Evolutionary conservation across 1,140 invertebrate species (phyloP), one percentile per base, ranked within the genome.

Genomic region (Hermetia illucens): DNA sequence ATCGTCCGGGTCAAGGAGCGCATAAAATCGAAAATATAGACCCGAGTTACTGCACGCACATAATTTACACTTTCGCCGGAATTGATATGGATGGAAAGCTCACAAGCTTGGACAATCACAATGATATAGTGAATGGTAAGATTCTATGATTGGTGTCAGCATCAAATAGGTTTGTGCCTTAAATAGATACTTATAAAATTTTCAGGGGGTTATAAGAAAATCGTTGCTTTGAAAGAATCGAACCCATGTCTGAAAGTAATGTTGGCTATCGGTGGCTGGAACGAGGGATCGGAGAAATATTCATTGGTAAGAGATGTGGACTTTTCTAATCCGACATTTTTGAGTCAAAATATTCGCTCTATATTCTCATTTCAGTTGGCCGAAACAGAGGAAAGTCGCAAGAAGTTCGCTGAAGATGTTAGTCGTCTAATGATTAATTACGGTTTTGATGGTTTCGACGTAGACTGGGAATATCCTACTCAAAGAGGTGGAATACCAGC

Each of bases 181-280:
- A n/a, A n/a, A n/a, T n/a, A n/a, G n/a, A n/a, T n/a, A n/a, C n/a
- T n/a, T n/a, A n/a, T n/a, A n/a, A n/a, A n/a, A n/a, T 33, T 32
- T 34, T 15, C 36, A 62, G 57, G 42, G 34, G 65, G 55, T n/a
- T 71, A 56, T 35, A 50, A 58, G 15, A 46, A 61, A 20, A 70
- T 77, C 44, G 66, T 56, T 16, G 44, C 45, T 1, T 48, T 80
- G 16, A 79, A 74, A 46, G 38, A 66, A 10, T 39, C 45, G 6
- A 83, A 77, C 51, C 70, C 76, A 0, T 55, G 62, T 0, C 38
- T 76, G 0, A 86, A 84, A 50, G 62, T 69, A 0, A 32, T 84
- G n/a, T 48, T 83, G 0, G 75, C 77, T 1, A 73, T 86, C 37
- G 83, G 82, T 10, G 82, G 82, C 2, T 83, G 78, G 78, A 78